Evolutionary conservation across 2,888 invertebrate species (phyloP), one percentile per base, ranked within the genome.

Genomic region (Caenorhabditis virilis): DNA sequence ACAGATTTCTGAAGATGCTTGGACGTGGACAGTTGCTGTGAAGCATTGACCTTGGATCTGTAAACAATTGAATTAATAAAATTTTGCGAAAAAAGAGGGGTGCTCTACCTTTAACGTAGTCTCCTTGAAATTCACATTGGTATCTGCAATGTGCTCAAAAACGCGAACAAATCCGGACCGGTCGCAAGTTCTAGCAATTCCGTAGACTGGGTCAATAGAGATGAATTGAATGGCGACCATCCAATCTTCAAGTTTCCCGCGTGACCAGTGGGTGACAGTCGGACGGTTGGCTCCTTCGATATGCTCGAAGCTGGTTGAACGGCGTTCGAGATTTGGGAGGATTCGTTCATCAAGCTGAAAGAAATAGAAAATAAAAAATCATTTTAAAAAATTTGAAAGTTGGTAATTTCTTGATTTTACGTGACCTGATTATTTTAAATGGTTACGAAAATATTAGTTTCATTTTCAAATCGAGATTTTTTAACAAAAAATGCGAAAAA

Each of bases 21-120:
- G 53, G 13, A 64, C 46, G 13, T 35, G 46, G 18, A 64, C 54
- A 6, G 41, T 33, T 11, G 64, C 58, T 9, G 35, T 42, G 51
- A 64, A 64, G 27, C 64, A 64, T 50, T 64, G 58, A 0, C 64
- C 64, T 41, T 64, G 42, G 25, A 64, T 58, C 57, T 57, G 35
- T 2, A 62, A 42, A 39, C n/a, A n/a, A n/a, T n/a, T n/a, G n/a
- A n/a, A n/a, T n/a, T n/a, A n/a, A n/a, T n/a, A n/a, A n/a, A n/a
- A n/a, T n/a, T n/a, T n/a, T n/a, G n/a, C n/a, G n/a, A n/a, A n/a
- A n/a, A n/a, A n/a, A n/a, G n/a, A n/a, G n/a, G 16, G 5, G 5
- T 38, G 23, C 11, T 25, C 18, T 16, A 52, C 52, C 35, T 43
- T 13, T 1, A 52, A 4, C 16, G 35, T 43, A 9, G 16, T 42